phyloP scores from a whole-genome alignment of 2,888 invertebrate species.

The Coremacera marginata region DNA sequence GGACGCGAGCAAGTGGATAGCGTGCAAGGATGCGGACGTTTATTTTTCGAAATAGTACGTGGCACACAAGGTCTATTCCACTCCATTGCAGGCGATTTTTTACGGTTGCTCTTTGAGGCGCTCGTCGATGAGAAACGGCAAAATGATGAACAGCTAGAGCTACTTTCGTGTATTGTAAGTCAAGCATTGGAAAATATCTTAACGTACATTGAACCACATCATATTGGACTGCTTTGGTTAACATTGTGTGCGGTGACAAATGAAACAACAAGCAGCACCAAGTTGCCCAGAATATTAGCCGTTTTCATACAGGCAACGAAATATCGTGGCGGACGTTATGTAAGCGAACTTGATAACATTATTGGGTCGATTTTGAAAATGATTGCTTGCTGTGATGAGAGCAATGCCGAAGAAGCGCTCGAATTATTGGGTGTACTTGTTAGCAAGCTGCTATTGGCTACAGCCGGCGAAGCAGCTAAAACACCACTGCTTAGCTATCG shows the following conservation, averaged over 20 bases:
- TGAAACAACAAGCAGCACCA: constrained; percentile 24
- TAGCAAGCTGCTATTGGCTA: constrained; percentile 74
- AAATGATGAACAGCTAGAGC: constrained; percentile 48
- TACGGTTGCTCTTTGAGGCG: constrained; percentile 77
- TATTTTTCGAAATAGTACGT: constrained; percentile 89
- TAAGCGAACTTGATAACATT: constrained; percentile 72
- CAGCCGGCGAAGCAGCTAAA: constrained; percentile 75
- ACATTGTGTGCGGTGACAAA: constrained; percentile 68
- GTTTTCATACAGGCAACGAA: constrained; percentile 75
- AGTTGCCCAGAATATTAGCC: constrained; percentile 71
- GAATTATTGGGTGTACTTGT: constrained; percentile 66
- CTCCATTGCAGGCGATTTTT: constrained; percentile 80
- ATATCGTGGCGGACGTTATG: constrained; percentile 75
- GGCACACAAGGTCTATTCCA: constrained; percentile 89
- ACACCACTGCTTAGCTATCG: constrained; percentile 81
- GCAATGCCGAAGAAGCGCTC: constrained; percentile 40
- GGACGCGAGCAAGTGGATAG: constrained; percentile 79
- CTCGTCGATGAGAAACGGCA: constrained; percentile 67
- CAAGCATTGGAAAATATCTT: constrained; percentile 77
- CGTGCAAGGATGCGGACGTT: constrained; percentile 83
- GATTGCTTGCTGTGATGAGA: constrained; percentile 48
- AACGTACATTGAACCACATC: constrained; percentile 74
- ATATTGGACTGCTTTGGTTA: constrained; percentile 78
- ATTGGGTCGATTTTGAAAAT: constrained; percentile 71
- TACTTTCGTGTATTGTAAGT: constrained; percentile 74